A percentile compares a stretch with the other conserved stretches of the same genome.
Evolutionary conservation across 2,797 vertebrate species (phyloP).

Genomic region (Varecia variegata): DNA sequence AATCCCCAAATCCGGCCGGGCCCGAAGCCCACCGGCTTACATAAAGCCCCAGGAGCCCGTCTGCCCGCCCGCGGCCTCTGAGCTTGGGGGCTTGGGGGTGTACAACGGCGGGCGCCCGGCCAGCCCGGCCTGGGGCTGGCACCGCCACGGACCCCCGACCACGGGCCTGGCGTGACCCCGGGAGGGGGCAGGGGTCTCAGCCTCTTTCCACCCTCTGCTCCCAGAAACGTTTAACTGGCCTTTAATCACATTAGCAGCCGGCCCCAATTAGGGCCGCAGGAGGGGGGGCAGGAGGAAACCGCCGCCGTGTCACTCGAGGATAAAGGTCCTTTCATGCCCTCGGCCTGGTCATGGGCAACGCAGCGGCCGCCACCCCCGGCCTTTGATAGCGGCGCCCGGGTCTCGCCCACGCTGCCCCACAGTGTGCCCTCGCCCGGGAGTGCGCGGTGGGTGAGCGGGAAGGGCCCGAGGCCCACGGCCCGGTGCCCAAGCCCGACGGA

Average conservation of each 20-base stretch:
- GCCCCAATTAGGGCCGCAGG: constrained; percentile 82
- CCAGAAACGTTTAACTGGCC: constrained; percentile 81
- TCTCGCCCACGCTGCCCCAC: not conserved
- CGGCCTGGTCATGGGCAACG: constrained; percentile 66
- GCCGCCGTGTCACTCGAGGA: constrained; percentile 83
- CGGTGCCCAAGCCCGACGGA: rapidly evolving
- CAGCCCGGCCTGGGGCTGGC: constrained; percentile 77
- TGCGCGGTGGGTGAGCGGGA: constrained; percentile 59
- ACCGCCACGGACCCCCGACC: constrained; percentile 62
- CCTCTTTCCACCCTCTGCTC: constrained; percentile 77
- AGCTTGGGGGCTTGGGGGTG: constrained; percentile 69
- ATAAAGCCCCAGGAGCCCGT: constrained; percentile 81
- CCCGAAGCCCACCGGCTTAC: constrained; percentile 83
- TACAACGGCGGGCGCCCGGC: constrained; percentile 77
- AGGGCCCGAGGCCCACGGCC: not conserved
- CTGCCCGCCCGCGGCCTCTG: constrained; percentile 62
- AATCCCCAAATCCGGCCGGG: constrained; percentile 73
- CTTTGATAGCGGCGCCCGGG: constrained; percentile 69
- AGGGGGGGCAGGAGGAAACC: constrained; percentile 77
- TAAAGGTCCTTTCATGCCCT: constrained; percentile 83
- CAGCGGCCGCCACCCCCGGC: constrained; percentile 64
- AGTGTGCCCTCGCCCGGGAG: not conserved
- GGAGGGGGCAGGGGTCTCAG: constrained; percentile 66
- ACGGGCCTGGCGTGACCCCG: constrained; percentile 64
- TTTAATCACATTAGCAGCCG: constrained; percentile 84